Evolutionary conservation across 2,113 vertebrate species (phyloP).

Genomic region (Catagonus wagneri): DNA sequence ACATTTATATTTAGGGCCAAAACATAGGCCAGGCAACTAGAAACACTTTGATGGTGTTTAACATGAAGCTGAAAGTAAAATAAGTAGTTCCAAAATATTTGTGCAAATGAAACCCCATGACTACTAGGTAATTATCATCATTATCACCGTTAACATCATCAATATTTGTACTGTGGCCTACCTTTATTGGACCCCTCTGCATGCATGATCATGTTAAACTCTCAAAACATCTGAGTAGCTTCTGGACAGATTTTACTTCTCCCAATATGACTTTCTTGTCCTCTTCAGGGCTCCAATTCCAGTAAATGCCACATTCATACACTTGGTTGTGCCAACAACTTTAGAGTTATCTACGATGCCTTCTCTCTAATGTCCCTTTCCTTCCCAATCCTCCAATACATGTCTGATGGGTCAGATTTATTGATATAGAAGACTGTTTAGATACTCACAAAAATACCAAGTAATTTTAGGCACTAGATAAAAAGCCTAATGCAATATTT

Average conservation of each 20-base stretch:
- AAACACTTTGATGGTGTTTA: conserved; percentile 57
- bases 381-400: not conserved
- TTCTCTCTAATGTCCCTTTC: not conserved
- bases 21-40: conserved; percentile 53
- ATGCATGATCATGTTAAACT: not conserved
- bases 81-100: conserved; percentile 38
- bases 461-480: not conserved
- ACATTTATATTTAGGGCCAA: conserved; percentile 75
- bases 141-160: not conserved
- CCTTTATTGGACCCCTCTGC: not conserved
- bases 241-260: not conserved
- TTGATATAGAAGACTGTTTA: not conserved
- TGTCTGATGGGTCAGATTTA: not conserved
- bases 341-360: not conserved
- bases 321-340: not conserved
- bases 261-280: not conserved
- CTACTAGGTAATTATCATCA: not conserved
- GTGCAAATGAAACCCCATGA: not conserved
- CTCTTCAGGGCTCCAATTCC: not conserved
- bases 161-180: not conserved
- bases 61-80: not conserved
- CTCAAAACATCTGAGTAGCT: not conserved
- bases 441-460: not conserved
- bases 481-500: not conserved
- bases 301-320: not conserved